Evolutionary conservation across 2,797 vertebrate species (phyloP), one percentile per base, ranked within the genome.

Genomic region (Sebastiscus albofasciatus): DNA sequence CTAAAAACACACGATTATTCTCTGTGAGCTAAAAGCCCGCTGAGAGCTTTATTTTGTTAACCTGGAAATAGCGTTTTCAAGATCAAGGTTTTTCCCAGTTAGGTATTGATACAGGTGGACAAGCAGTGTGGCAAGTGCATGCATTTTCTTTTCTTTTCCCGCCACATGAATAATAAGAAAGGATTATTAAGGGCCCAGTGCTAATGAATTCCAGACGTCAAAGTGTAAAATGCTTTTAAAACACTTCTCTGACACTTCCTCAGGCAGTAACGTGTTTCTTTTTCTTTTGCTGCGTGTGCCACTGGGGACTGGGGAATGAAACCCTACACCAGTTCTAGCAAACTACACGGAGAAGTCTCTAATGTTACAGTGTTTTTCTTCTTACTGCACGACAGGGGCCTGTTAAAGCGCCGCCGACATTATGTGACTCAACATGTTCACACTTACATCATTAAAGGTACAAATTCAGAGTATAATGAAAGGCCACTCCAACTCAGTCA

Each of bases 91-190:
- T 86, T 33, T 84, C 61, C 11, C 16, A 27, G 60, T 77, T 39
- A 61, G 60, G 27, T 91, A 87, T 91, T 92, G 90, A 92, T 87
- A 80, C 90, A 93, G 84, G 89, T 93, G 90, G 61, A 72, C 55
- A 55, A 9, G 2, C 67, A 72, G 67, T 33, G 52, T n/a, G 52
- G 67, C 67, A 77, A 59, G 24, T 16, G 64, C 26, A 61, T 3
- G 34, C 22, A 2, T 49, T 67, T 42, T 70, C 20, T 80, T 85
- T 72, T 85, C 22, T 58, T 75, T 75, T 61, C 12, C 54, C 34
- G 3, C 69, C 60, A 22, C 60, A 74, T 75, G 59, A 79, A 74
- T 76, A 75, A 72, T 60, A 81, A 78, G 8, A 88, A 75, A 74
- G 77, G 55, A 56, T 79, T 87, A 83, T 82, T 83, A 59, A 42